Conservation (phyloP, 2,113 vertebrate genomes). For the Chaetorhynchus papuensis region DNA sequence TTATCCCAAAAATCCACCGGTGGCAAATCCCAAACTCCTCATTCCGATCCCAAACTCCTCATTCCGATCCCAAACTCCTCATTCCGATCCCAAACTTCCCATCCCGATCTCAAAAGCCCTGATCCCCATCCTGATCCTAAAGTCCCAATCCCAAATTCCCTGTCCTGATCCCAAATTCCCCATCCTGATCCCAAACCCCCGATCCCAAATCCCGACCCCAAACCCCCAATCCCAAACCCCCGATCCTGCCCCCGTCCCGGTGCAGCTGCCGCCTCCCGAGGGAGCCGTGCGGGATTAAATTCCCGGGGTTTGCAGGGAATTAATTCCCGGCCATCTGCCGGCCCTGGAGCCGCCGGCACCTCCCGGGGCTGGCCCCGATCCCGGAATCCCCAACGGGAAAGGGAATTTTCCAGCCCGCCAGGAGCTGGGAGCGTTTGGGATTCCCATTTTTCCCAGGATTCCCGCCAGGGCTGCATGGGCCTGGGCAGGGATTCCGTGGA, state of each 20-base stretch:
- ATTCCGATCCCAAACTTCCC: accelerated
- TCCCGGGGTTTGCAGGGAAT: neutral
- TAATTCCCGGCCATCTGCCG: neutral
- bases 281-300: neutral
- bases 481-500: neutral
- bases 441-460: neutral
- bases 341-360: neutral
- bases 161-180: too few relatives aligned
- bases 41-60: too few relatives aligned
- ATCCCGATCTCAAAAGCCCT: neutral
- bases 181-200: neutral
- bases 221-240: too few relatives aligned
- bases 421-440: neutral
- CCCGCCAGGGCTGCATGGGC: accelerated
- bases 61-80: accelerated
- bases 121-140: neutral
- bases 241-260: neutral
- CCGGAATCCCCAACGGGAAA: neutral
- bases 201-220: too few relatives aligned
- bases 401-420: neutral
- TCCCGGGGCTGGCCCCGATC: neutral
- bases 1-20: neutral
- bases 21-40: neutral
- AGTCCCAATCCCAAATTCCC: neutral
- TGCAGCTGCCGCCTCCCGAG: neutral